Conservation (phyloP, 1,140 invertebrate genomes). For the Pseudoatta argentina region DNA sequence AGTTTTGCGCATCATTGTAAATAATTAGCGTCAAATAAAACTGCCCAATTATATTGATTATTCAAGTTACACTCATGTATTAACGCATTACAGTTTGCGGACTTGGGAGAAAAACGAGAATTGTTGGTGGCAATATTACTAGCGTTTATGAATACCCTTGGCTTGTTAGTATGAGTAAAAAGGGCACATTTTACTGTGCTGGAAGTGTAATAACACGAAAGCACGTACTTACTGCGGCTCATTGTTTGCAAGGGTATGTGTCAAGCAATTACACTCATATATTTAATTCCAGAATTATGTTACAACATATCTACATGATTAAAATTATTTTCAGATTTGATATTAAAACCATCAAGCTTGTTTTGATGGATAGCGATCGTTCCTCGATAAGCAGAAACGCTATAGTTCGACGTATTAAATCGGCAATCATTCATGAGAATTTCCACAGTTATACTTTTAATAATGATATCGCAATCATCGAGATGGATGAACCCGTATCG, state of each 20-base stretch:
- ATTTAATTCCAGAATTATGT: not conserved
- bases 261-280: not conserved
- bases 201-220: constrained; percentile 89
- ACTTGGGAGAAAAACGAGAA: constrained; percentile 88
- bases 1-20: not conserved
- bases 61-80: not conserved
- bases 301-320: not conserved
- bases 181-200: constrained; percentile 91
- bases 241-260: constrained; percentile 88
- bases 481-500: constrained; percentile 89
- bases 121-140: constrained; percentile 91
- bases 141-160: constrained; percentile 91
- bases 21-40: not conserved
- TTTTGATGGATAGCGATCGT: constrained; percentile 85
- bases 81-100: constrained; percentile 89
- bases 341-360: constrained; percentile 82
- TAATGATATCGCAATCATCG: constrained; percentile 93
- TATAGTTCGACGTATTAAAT: constrained; percentile 83
- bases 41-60: not conserved
- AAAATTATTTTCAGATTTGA: constrained; percentile 83
- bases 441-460: constrained; percentile 91
- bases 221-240: constrained; percentile 88
- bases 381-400: constrained; percentile 74
- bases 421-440: constrained; percentile 88
- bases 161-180: constrained; percentile 90